A percentile compares a stretch with the other conserved stretches of the same genome.
Evolutionary conservation across 92 coral and sea anemone genomes (phyloP).

Genomic region (Palythoa heliodiscus): DNA sequence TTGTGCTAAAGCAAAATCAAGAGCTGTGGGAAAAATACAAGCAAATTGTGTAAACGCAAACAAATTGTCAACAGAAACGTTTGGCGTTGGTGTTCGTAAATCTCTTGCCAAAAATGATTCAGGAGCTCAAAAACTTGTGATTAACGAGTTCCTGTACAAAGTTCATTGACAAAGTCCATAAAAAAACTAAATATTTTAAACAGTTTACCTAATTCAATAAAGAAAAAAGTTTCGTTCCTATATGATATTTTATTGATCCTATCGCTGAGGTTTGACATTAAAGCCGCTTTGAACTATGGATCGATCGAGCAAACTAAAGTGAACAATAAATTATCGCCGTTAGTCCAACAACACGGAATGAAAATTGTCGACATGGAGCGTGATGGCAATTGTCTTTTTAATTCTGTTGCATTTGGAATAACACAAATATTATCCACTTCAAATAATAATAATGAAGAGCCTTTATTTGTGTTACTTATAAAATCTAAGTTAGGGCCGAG

Average conservation of each 20-base stretch:
- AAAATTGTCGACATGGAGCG: background rate
- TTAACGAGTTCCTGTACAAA: too few species aligned
- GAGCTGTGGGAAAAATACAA: background rate
- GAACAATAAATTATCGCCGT: too few species aligned
- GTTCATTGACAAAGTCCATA: background rate
- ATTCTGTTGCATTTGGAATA: slow-evolving; percentile 30
- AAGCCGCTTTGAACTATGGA: background rate
- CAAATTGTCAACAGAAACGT: background rate
- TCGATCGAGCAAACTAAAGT: background rate
- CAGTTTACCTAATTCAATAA: background rate
- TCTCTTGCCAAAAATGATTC: background rate
- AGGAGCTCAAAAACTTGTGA: too few species aligned
- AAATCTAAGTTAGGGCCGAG: too few species aligned
- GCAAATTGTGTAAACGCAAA: background rate
- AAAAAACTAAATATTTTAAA: background rate
- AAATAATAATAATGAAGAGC: background rate
- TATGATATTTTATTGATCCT: background rate
- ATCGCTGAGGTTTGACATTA: background rate
- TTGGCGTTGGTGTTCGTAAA: background rate
- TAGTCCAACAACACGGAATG: slow-evolving; percentile 21
- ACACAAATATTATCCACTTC: background rate
- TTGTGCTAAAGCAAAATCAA: background rate
- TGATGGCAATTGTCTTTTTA: slow-evolving; percentile 50
- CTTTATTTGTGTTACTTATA: too few species aligned
- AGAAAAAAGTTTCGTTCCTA: background rate